Conservation (phyloP, 2,888 invertebrate species). For the Apantesis nais region DNA sequence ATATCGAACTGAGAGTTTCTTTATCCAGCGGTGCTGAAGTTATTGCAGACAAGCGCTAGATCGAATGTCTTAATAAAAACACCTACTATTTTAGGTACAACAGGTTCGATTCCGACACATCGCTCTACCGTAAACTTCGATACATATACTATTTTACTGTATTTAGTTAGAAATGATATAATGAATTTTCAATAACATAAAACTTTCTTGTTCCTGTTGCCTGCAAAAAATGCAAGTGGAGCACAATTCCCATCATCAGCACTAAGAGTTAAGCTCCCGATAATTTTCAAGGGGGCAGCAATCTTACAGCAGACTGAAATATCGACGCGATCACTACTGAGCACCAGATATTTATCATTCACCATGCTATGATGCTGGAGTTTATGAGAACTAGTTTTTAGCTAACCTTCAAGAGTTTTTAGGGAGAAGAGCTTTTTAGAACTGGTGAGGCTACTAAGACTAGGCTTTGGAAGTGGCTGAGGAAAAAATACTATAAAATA, state of each 20-base stretch:
- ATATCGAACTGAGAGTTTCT: too few relatives aligned
- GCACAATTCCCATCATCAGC: constrained; percentile 40
- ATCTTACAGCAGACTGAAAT: constrained; percentile 75
- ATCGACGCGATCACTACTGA: constrained; percentile 73
- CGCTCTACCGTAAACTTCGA: too few relatives aligned
- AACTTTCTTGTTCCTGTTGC: too few relatives aligned
- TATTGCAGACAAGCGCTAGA: too few relatives aligned
- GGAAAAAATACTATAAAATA: too few relatives aligned
- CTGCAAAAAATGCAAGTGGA: constrained; percentile 50
- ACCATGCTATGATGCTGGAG: constrained; percentile 48
- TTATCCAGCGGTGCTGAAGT: too few relatives aligned
- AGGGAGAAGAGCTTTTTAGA: neutral
- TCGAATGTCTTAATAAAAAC: too few relatives aligned
- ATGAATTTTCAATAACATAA: neutral
- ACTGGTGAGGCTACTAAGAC: neutral
- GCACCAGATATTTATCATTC: constrained; percentile 75
- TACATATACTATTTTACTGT: too few relatives aligned
- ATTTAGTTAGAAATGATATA: neutral
- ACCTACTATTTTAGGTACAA: too few relatives aligned
- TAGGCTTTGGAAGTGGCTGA: too few relatives aligned
- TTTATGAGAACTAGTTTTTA: constrained; percentile 48
- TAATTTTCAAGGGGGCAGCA: constrained; percentile 75
- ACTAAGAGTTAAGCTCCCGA: constrained; percentile 62
- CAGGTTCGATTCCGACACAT: too few relatives aligned
- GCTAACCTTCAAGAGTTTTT: constrained; percentile 23